Conservation (phyloP, 2,113 vertebrate genomes). For the Siniperca chuatsi region DNA sequence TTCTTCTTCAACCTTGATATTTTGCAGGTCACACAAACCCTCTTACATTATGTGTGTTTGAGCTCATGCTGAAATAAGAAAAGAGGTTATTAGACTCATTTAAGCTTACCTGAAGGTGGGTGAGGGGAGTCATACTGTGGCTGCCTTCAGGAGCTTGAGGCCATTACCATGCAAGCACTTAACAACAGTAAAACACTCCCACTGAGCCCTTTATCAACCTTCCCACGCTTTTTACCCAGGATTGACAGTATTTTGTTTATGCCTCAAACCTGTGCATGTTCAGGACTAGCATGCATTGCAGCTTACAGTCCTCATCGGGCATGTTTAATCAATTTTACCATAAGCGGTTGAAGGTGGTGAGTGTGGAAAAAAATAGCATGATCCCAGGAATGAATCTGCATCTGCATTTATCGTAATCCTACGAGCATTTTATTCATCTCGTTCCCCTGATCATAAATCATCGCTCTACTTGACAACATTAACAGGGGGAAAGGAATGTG, state of each 20-base stretch:
- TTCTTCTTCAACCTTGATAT: conserved; percentile 35
- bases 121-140: conserved; percentile 47
- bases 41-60: conserved; percentile 1
- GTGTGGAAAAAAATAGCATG: background rate
- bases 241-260: conserved; percentile 32
- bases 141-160: conserved; percentile 34
- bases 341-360: background rate
- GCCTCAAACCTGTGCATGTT: conserved; percentile 14
- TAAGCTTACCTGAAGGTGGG: conserved; percentile 59
- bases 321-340: conserved; percentile 17
- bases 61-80: conserved; percentile 37
- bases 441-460: conserved; percentile 57
- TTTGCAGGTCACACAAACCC: conserved; percentile 21
- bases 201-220: conserved; percentile 39
- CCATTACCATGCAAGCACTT: conserved; percentile 55
- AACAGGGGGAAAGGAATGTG: conserved; percentile 18
- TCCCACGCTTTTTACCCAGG: conserved; percentile 4
- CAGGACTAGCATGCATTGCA: conserved; percentile 29
- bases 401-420: conserved; percentile 51
- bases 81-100: conserved; percentile 55
- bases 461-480: conserved; percentile 18
- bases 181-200: conserved; percentile 41
- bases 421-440: conserved; percentile 16
- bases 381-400: conserved; percentile 16
- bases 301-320: background rate